Evolutionary conservation across 2,797 vertebrate species (phyloP), one percentile per base, ranked within the genome.

Genomic region (Sciurus carolinensis): DNA sequence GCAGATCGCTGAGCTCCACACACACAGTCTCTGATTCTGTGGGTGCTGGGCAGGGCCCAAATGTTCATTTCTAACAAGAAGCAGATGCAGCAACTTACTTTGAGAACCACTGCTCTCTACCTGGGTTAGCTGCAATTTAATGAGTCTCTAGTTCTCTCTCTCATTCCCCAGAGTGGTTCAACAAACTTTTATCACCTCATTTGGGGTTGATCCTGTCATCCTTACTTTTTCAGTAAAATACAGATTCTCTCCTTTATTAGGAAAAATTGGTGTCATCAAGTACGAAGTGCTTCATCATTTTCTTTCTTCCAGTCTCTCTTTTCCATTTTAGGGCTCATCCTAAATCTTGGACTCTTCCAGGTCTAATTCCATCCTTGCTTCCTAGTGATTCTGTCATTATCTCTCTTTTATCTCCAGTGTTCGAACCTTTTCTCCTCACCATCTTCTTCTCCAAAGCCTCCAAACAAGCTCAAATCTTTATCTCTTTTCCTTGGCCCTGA

Each of bases 391-490:
- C 90, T 64, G 33, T 84, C 57, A 92, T n/a, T 64, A 20, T 36
- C 7, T n/a, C 8, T 91, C 26, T 80, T 80, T 30, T 83, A 20
- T 22, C 72, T 30, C 5, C 28, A 71, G 6, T 33, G 15, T 69
- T 84, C 54, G 52, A 73, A 12, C 8, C 59, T 92, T 95, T 9
- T 28, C 9, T 93, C 26, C 76, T 83, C 72, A 52, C 24, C 26
- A 85, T 11, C 54, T 89, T 96, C n/a, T 75, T 83, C 64, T 95
- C 12, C 33, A 95, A 90, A 93, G 36, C 13, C 50, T 62, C 3
- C 28, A 84, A 72, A 28, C 4, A 85, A 83, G 4, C 44, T 92
- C 66, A 67, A 83, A 5, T 77, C n/a, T 90, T 93, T 47, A 91
- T 77, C 84, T 76, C 54, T 66, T 22, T 57, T 26, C 42, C 13